Base-by-base conservation (phyloP, 2,888 invertebrate genomes). In the Heliconius charithonia region DNA sequence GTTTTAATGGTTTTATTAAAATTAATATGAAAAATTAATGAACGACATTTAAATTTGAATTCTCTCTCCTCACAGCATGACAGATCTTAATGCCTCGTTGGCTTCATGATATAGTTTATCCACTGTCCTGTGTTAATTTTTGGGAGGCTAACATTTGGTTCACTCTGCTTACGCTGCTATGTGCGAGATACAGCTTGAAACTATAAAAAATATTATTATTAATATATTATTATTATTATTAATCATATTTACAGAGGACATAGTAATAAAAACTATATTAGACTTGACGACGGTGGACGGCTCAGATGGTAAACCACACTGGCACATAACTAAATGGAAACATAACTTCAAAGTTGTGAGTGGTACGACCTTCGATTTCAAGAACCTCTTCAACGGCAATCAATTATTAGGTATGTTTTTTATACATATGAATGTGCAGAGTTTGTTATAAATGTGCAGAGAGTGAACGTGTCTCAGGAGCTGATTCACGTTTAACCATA, bases 301-400 rank as follows among this genome's bases (percentile, higher is more conserved):
- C 1, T 85, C 80, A 0, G 93, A 94, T 76, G 93, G 93, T 72
- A 87, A 90, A 84, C 85, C 87, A 12, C 93, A 94, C 86, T 94
- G 92, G 93, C 89, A 91, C 81, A 86, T 94, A 81, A 84, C 79
- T 70, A 84, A 85, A 76, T 92, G 91, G 92, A 85, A 86, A 45
- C 89, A 90, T 85, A 83, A 81, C 71, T 93, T 86, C 84, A 85
- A 88, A 12, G 91, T 91, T 29, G 88, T 90, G 82, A 90, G 90
- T 3, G 85, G 87, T 67, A 87, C 91, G 0, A 86, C 83, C 29
- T 94, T 94, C 85, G 56, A 86, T 32, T 94, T 94, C 81, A 85
- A 93, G 3, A 94, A 94, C 82, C 87, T 94, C 12, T 94, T 94
- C 83, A 90, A 93, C 75, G 94, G 94, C 16, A 93, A 94, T 85